Percentiles rank a stretch among this genome's conserved stretches.
These are phyloP conservation scores for Rhopalosiphum nymphaeae DNA, from an alignment of 2,888 invertebrate genomes.

Conservation along the genomic window DNA sequence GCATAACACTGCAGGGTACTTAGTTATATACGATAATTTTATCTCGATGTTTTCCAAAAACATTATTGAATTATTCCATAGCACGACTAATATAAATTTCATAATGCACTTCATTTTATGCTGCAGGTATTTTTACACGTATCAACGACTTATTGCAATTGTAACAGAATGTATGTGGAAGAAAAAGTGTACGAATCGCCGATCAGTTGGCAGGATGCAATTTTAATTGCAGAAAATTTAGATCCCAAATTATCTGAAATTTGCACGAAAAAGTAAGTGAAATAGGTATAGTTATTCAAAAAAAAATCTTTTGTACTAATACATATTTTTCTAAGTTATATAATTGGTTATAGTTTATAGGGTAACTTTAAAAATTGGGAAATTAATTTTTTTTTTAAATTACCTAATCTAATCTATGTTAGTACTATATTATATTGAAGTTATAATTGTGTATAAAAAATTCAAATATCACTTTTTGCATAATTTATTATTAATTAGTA, in stretches of 20 bases:
- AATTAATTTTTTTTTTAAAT: neutral
- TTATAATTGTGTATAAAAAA: neutral
- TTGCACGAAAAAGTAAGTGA: constrained; percentile 76
- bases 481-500: neutral
- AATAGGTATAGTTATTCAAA: neutral
- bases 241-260: constrained; percentile 75
- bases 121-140: constrained; percentile 74
- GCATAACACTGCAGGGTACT: neutral
- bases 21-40: neutral
- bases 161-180: constrained; percentile 72
- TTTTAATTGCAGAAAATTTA: constrained; percentile 76
- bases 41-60: neutral
- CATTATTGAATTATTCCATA: neutral
- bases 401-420: neutral
- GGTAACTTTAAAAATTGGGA: neutral
- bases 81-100: neutral
- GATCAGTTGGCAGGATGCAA: constrained; percentile 79
- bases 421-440: no score
- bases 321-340: neutral
- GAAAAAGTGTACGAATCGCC: constrained; percentile 74
- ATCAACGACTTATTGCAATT: constrained; percentile 77
- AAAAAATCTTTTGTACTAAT: neutral
- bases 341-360: neutral
- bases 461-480: neutral
- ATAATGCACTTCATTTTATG: neutral